Base-by-base conservation (phyloP, 2,888 invertebrate species). In the Melanchra persicariae region DNA sequence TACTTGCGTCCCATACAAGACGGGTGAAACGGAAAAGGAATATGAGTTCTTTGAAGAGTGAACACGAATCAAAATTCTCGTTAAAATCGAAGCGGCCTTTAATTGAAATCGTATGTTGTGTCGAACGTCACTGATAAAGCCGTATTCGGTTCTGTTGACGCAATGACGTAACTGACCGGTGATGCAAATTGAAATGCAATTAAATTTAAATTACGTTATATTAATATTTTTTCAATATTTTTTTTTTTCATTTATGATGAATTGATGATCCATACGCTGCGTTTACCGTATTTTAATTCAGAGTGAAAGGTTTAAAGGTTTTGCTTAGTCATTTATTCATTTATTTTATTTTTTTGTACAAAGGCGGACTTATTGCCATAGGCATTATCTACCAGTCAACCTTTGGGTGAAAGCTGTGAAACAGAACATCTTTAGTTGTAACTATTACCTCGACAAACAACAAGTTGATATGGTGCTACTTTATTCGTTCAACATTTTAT, bases 51-150 rank as follows among this genome's bases (percentile, higher is more conserved):
- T 84, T 77, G 67, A 84, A 86, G 71, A 87, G 76, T 93, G 92
- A 92, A 90, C 91, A 88, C 87, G 88, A 89, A 89, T 90, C 86
- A 88, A 90, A 92, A 93, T 93, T 90, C 93, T 90, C 91, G 91
- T 92, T 92, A 89, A 93, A 93, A 92, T 91, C 91, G 90, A 92
- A 93, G 91, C 91, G 86, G 91, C 90, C 91, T 94, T 93, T 95
- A 96, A 96, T 96, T 95, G 95, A 95, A 95, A 94, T 95, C 93
- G 93, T 95, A 91, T 96, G 96, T 96, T 93, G 93, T 92, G 92
- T 93, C 92, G 88, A 92, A 88, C 89, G 88, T 90, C 89, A 87
- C 86, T 87, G 95, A 95, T 95, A 95, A 94, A 90, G 85, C 80
- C 81, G 88, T 85, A 88, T 86, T 87, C 85, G 86, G 87, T 88